Base-by-base conservation (phyloP, 1,140 invertebrate species). In the Drosophila guanche region DNA sequence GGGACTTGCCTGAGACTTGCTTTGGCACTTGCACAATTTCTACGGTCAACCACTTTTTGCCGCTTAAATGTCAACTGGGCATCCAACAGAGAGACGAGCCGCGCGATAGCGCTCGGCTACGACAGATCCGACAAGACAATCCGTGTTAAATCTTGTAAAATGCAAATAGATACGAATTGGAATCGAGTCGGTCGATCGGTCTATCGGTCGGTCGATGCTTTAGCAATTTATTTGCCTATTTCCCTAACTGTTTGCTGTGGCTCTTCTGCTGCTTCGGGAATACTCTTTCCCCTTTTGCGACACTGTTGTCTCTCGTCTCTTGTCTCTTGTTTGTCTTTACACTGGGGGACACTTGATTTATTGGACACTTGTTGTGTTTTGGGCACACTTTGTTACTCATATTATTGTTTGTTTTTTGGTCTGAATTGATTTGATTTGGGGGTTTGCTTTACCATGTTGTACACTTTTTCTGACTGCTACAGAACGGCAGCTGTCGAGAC, bases 371-470 rank as follows among this genome's bases (percentile, higher is more conserved):
- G 47, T 63, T 12, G 16, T 14, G n/a, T 63, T 48, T 51, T 52
- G 46, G 27, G 7, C 27, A 29, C 78, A 80, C 73, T 81, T 79
- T 71, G 50, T 80, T 52, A 50, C 62, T 68, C 51, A 45, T 68
- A 66, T 48, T 59, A 57, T 42, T 52, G 59, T 69, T 57, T 58
- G 14, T 51, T 54, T 63, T 51, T 47, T 58, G 27, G 62, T 67
- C 50, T 73, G 55, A 27, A 61, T 33, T 41, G 50, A 51, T 25
- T 53, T 16, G 52, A 40, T 45, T 33, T 68, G 62, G 62, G 62
- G 62, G 62, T 68, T 27, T 4, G 33, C 33, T 37, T 56, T 90
- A 90, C 89, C 89, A 90, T 90, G 51, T 67, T 90, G 71, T 81
- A 80, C 89, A 90, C 89, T 89, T 76, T 88, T 68, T 20, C 16